These are phyloP conservation scores for Venusia cambrica DNA, from an alignment of 2,888 invertebrate genomes.

Conservation along the genomic window DNA sequence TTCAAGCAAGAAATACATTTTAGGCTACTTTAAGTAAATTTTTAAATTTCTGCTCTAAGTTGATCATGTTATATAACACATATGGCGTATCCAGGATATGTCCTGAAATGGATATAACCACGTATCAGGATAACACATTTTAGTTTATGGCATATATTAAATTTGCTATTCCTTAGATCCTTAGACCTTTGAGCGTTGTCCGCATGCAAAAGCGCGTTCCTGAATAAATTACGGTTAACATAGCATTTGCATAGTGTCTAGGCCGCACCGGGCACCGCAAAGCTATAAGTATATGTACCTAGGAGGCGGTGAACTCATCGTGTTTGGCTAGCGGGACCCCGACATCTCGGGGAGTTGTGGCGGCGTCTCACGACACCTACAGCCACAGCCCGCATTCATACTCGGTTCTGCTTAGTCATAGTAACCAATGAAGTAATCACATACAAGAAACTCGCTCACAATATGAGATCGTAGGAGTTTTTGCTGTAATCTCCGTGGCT, in stretches of 20 bases:
- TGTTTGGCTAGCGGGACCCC: conserved; percentile 60
- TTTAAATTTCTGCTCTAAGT: too few species aligned
- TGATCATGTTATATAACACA: too few species aligned
- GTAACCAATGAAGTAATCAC: background rate
- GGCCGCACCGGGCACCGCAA: conserved; percentile 13
- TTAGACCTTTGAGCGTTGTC: conserved; percentile 18
- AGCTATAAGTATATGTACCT: too few species aligned
- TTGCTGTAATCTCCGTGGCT: too few species aligned
- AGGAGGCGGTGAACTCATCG: conserved; percentile 45
- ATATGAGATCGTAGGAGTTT: too few species aligned
- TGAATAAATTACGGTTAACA: conserved; percentile 27
- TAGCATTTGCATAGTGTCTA: conserved; percentile 26
- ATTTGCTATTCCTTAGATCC: conserved; percentile 14
- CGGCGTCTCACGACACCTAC: conserved; percentile 28
- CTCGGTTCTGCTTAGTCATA: background rate
- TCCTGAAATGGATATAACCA: too few species aligned
- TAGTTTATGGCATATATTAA: conserved; percentile 11
- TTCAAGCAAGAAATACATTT: too few species aligned
- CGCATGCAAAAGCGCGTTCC: conserved; percentile 17
- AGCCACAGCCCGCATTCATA: conserved; percentile 13
- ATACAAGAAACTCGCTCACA: too few species aligned
- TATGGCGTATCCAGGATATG: too few species aligned
- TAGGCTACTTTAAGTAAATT: too few species aligned
- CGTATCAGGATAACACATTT: too few species aligned
- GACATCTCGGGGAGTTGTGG: conserved; percentile 25